Base-by-base conservation (phyloP, 2,113 vertebrate genomes). In the Corythaeola cristata region DNA sequence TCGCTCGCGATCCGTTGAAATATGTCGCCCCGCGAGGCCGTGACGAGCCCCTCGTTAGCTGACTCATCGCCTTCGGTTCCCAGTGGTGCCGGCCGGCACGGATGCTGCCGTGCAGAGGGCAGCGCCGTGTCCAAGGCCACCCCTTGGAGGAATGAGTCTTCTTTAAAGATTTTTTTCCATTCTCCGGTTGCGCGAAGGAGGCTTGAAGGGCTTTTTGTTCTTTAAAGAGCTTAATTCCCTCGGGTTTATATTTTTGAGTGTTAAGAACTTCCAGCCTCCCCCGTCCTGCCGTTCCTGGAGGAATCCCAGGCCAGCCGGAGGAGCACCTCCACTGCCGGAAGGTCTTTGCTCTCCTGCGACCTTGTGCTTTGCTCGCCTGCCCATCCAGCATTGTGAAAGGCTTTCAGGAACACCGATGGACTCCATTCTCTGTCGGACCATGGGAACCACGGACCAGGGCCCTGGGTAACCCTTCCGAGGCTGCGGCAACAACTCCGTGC, bases 41-140 rank as follows among this genome's bases (percentile, higher is more conserved):
- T 0, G 15, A 33, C 2, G 30, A 86, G 35, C 30, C 85, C 67
- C 73, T 85, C 3, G 7, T 81, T 79, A 75, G 52, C 79, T 82
- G 91, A 74, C 81, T 93, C 64, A 64, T 69, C 12, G 11, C 52
- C 67, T 85, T 35, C 4, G 1, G n/a, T n/a, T n/a, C n/a, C 33
- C 1, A 2, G 41, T 44, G 12, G 53, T 14, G 85, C 82, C 2
- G 10, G 39, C 56, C 0, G 3, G 55, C 0, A 0, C 0, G 1
- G 76, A 47, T 18, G 66, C 39, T 69, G 81, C 79, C 4, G 8
- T 47, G 75, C 47, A 27, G 67, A 45, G 60, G 67, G 52, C 71
- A 88, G 22, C 2, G 4, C 33, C 2, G 0, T n/a, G 39, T 64
- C 76, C 86, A 41, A 89, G 77, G 73, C 69, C 71, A 74, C n/a